Evolutionary conservation across 1,140 invertebrate species (phyloP).

Genomic region (Medauroidea extradentata): DNA sequence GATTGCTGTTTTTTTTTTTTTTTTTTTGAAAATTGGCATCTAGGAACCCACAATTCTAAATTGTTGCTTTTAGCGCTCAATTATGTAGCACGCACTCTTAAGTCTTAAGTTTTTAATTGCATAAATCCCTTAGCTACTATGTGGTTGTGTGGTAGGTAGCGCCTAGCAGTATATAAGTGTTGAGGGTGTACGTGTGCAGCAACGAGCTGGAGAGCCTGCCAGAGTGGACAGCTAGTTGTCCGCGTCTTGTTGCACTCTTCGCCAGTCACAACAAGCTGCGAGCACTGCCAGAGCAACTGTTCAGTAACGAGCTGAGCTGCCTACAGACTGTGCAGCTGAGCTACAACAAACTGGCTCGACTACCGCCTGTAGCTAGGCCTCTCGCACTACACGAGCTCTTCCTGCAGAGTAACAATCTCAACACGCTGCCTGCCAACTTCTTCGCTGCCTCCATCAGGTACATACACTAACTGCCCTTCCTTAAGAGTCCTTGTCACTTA

Average conservation of each 20-base stretch:
- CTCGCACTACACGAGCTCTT: constrained; percentile 64
- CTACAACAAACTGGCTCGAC: constrained; percentile 66
- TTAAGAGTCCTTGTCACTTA: too few species aligned
- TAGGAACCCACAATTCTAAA: too few species aligned
- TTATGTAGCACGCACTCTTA: too few species aligned
- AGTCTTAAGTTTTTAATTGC: too few species aligned
- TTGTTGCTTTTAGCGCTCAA: too few species aligned
- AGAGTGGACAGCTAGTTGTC: constrained; percentile 71
- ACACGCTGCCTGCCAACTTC: constrained; percentile 66
- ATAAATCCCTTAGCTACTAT: too few species aligned
- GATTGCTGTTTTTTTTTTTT: too few species aligned
- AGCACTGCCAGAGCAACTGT: constrained; percentile 63
- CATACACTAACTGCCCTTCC: too few species aligned
- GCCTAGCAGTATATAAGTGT: too few species aligned
- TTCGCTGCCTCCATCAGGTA: constrained; percentile 62
- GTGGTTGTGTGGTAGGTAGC: too few species aligned
- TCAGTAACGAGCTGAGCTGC: constrained; percentile 63
- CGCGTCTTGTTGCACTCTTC: constrained; percentile 63
- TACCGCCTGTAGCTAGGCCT: constrained; percentile 62
- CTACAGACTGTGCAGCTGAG: constrained; percentile 67
- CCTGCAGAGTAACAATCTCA: constrained; percentile 71
- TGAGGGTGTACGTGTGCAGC: constrained; percentile 33
- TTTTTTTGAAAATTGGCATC: too few species aligned
- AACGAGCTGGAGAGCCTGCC: constrained; percentile 70
- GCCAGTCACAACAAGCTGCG: constrained; percentile 69